These are phyloP conservation scores for Silurus meridionalis DNA, from an alignment of 2,113 vertebrate species.

Conservation along the genomic window DNA sequence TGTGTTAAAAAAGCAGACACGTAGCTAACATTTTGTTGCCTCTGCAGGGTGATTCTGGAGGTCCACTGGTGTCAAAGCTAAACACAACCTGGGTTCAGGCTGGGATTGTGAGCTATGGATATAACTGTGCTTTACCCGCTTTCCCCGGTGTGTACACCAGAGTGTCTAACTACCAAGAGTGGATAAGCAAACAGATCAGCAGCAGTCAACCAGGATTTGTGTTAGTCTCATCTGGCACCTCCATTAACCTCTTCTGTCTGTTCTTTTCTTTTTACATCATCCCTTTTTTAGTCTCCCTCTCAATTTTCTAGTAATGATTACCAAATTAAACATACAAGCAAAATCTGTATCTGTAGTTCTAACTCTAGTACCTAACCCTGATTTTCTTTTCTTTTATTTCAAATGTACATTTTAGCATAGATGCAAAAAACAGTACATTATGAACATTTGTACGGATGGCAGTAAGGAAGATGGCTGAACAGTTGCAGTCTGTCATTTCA, in stretches of 20 bases:
- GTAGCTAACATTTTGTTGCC: neutral
- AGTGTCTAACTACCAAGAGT: constrained; percentile 73
- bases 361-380: no score
- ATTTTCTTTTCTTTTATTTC: no score
- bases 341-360: neutral
- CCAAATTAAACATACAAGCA: neutral
- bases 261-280: constrained; percentile 1
- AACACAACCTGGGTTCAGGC: constrained; percentile 62
- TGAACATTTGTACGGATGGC: no score
- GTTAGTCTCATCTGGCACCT: neutral
- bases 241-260: constrained; percentile 9
- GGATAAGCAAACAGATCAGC: constrained; percentile 61
- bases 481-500: no score
- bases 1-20: neutral
- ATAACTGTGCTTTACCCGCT: constrained; percentile 73
- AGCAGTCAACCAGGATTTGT: constrained; percentile 38
- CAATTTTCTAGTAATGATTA: neutral
- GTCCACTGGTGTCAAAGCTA: no score
- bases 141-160: constrained; percentile 80
- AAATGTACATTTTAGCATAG: no score
- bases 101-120: constrained; percentile 81
- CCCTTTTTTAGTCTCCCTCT: neutral
- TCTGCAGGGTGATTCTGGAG: no score
- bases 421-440: no score
- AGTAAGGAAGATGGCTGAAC: no score